Evolutionary conservation across 2,113 vertebrate genomes (phyloP).

Genomic region (Tupaia chinensis): DNA sequence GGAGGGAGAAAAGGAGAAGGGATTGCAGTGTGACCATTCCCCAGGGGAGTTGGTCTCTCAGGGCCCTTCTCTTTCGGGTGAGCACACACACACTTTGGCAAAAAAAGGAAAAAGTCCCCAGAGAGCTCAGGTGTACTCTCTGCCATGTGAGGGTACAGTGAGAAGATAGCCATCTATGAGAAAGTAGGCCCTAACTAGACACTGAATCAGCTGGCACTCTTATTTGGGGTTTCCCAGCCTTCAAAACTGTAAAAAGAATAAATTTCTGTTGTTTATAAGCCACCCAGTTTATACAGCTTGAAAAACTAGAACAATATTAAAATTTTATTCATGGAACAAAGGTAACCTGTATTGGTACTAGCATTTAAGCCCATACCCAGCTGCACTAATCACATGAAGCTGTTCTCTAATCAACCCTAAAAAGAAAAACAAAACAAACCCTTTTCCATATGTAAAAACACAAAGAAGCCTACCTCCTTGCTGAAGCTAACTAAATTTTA

Average conservation of each 20-base stretch:
- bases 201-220: background rate
- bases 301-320: background rate
- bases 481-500: conserved; percentile 17
- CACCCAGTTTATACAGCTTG: background rate
- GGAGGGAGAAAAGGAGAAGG: too few species aligned
- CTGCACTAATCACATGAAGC: background rate
- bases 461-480: conserved; percentile 1
- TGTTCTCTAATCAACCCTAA: conserved; percentile 26
- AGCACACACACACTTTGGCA: too few species aligned
- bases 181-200: background rate
- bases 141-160: background rate
- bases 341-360: background rate
- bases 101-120: background rate
- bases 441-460: conserved; percentile 27
- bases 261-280: background rate
- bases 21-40: too few species aligned
- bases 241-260: background rate
- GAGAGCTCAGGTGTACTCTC: background rate
- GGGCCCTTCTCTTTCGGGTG: too few species aligned
- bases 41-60: too few species aligned
- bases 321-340: conserved; percentile 36
- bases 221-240: background rate
- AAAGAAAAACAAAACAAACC: conserved; percentile 46
- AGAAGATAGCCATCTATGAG: background rate
- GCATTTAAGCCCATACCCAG: background rate